Evolutionary conservation across 2,113 vertebrate genomes (phyloP).

Genomic region (Rhea pennata): DNA sequence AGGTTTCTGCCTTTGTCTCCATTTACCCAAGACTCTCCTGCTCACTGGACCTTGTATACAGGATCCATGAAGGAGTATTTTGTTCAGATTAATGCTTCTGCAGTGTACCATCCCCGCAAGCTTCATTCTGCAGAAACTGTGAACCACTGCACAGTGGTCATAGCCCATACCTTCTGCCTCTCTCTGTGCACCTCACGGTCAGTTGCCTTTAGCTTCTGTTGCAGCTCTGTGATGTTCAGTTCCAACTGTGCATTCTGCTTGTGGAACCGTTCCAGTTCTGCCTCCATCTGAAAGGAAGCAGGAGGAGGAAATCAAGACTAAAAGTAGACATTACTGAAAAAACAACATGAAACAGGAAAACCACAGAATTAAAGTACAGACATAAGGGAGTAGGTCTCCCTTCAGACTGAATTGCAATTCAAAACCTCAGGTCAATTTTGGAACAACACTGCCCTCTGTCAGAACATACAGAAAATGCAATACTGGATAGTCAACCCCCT

Average conservation of each 20-base stretch:
- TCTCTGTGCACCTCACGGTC: constrained; percentile 82
- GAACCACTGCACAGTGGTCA: neutral
- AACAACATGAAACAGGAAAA: constrained; percentile 1
- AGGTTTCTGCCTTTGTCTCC: neutral
- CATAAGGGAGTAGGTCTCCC: neutral
- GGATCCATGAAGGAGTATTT: neutral
- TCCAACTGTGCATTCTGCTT: constrained; percentile 85
- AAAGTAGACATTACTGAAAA: neutral
- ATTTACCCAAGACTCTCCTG: neutral
- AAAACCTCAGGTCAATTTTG: neutral
- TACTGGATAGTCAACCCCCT: neutral
- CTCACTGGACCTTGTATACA: neutral
- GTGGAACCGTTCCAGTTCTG: constrained; percentile 80
- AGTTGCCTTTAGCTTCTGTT: constrained; percentile 83
- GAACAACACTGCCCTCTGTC: constrained; percentile 58
- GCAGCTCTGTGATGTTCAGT: constrained; percentile 81
- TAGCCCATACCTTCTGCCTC: constrained; percentile 80
- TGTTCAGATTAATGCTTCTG: neutral
- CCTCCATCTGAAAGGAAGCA: constrained; percentile 83
- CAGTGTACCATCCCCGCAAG: neutral
- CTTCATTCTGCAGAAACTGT: neutral
- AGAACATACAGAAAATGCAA: neutral
- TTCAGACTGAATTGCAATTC: neutral
- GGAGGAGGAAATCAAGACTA: neutral
- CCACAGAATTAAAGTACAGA: neutral